These are phyloP conservation scores for Enteromius unitaeniatus DNA, from an alignment of 2,797 vertebrate genomes.

Conservation along the genomic window DNA sequence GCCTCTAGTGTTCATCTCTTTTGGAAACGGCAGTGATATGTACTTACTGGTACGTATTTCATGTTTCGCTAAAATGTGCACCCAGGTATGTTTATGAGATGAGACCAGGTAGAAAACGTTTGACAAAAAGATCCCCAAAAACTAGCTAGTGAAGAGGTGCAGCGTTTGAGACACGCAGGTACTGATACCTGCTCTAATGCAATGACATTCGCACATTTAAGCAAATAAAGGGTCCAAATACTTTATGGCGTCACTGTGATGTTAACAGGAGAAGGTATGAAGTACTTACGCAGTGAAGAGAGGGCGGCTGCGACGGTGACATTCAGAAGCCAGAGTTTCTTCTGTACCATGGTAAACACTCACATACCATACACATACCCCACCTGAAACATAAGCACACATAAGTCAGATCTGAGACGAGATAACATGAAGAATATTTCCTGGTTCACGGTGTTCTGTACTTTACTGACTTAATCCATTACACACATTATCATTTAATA, in stretches of 20 bases:
- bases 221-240: background rate
- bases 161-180: background rate
- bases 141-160: background rate
- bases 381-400: conserved; percentile 68
- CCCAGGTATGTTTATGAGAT: too few species aligned
- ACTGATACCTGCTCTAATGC: background rate
- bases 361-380: conserved; percentile 78
- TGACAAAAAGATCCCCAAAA: background rate
- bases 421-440: background rate
- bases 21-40: too few species aligned
- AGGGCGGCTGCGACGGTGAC: conserved; percentile 74
- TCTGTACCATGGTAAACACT: conserved; percentile 81
- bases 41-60: too few species aligned
- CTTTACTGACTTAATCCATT: background rate
- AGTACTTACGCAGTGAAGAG: conserved; percentile 78
- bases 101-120: too few species aligned
- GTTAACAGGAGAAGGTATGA: background rate
- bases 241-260: background rate
- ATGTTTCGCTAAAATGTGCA: too few species aligned
- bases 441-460: background rate
- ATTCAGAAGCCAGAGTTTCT: conserved; percentile 78
- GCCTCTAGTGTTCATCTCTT: too few species aligned
- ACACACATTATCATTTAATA: background rate
- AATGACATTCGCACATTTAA: background rate
- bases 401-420: conserved; percentile 8